Base-by-base conservation (phyloP, 2,888 invertebrate genomes). In the Tipula helvola region DNA sequence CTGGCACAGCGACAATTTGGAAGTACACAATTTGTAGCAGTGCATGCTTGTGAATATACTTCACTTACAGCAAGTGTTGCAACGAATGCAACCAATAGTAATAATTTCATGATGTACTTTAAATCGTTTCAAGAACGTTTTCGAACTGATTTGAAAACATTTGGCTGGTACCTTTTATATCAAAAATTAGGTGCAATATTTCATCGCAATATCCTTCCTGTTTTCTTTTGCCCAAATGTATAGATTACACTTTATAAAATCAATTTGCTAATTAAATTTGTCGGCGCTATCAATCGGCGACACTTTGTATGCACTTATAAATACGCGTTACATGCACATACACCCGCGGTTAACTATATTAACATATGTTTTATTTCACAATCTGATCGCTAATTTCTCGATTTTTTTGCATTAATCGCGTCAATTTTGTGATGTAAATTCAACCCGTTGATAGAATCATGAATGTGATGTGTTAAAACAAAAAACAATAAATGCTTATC, bases 1-100 rank as follows among this genome's bases (percentile, higher is more conserved):
- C 90, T 90, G 3, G 91, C 89, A 87, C 91, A 91, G 7, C 91
- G 90, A 44, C 91, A 91, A 44, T 90, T 89, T 18, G 91, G 90
- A 5, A 89, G 85, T 18, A 16, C 16, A 85, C 42, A 41, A 18
- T 42, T 42, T 42, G 85, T 42, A 5, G 85, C 85, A 4, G 85
- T 12, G 5, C 71, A 71, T 84, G 84, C 84, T 28, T 71, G 71
- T 18, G 71, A 71, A 71, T 71, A 28, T 71, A 71, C 71, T 71
- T 28, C 71, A 47, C 47, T 44, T 13, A 86, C 36, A n/a, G 52
- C 52, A 47, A 86, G 28, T 18, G 47, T n/a, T 44, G 44, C 28
- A 18, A 44, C 36, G 28, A 71, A 71, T 52, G 86, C 86, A 36
- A 86, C 7, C 44, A 86, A 36, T 28, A 86, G 12, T 47, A 86